Conservation (phyloP, 2,797 vertebrate genomes). For the Toxotes lorentzi region DNA sequence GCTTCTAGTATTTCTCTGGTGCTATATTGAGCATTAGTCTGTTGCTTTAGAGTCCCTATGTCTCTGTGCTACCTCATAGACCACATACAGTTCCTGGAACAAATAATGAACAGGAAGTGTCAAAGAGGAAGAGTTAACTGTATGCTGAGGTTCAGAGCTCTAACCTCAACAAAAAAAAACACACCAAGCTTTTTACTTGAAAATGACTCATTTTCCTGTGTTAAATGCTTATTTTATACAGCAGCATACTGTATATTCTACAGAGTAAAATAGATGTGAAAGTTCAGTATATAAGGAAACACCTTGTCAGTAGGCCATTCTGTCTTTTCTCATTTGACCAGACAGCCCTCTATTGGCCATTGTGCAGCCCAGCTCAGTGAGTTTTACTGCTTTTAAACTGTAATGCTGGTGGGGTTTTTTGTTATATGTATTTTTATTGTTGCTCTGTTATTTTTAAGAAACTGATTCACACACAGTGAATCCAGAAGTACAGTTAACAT, state of each 20-base stretch:
- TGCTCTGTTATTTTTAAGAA: background rate
- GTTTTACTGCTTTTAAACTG: background rate
- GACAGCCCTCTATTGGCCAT: conserved; percentile 65
- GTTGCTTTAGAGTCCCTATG: conserved; percentile 21
- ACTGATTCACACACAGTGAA: background rate
- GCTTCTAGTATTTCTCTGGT: background rate
- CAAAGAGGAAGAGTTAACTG: conserved; percentile 82
- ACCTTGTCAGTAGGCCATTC: background rate
- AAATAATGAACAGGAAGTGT: conserved; percentile 85
- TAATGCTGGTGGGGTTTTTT: background rate
- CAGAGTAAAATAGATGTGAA: background rate
- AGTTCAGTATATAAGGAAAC: background rate
- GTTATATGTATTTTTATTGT: background rate
- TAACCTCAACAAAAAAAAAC: conserved; percentile 44
- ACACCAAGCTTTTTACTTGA: conserved; percentile 10
- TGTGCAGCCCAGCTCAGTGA: conserved; percentile 19
- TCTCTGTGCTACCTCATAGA: conserved; percentile 56
- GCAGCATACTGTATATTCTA: background rate
- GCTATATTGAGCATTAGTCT: conserved; percentile 8
- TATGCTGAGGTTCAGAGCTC: conserved; percentile 51
- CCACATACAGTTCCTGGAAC: conserved; percentile 83
- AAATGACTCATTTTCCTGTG: conserved; percentile 25
- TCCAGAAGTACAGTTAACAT: background rate
- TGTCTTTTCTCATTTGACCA: conserved; percentile 24
- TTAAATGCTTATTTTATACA: conserved; percentile 19